A percentile compares a stretch with the other conserved stretches of the same genome.
Evolutionary conservation across 2,113 vertebrate genomes (phyloP).

Genomic region (Petrocephalus zakoni): DNA sequence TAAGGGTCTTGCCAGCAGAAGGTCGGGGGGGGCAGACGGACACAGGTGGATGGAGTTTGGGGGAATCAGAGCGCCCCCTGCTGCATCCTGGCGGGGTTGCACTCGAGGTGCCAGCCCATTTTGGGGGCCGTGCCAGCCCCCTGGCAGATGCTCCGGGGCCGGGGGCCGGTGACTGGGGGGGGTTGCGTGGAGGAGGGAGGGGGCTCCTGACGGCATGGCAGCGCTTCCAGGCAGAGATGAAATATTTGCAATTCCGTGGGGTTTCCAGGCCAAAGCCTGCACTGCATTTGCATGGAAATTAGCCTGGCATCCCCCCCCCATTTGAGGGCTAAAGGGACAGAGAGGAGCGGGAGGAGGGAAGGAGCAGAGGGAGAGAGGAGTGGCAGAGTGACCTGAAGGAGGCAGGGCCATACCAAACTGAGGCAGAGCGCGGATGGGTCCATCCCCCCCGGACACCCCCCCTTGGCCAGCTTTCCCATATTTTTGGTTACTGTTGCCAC

Average conservation of each 20-base stretch:
- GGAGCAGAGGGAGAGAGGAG: neutral
- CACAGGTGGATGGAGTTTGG: constrained; percentile 31
- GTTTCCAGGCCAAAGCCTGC: constrained; percentile 60
- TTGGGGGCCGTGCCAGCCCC: constrained; percentile 46
- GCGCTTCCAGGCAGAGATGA: constrained; percentile 61
- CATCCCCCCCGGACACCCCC: neutral
- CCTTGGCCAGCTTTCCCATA: neutral
- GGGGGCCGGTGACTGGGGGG: constrained; percentile 46
- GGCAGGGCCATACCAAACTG: neutral
- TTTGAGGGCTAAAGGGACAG: constrained; percentile 20
- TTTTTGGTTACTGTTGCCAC: constrained; percentile 34
- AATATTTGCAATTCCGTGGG: constrained; percentile 70
- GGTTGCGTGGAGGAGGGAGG: constrained; percentile 22
- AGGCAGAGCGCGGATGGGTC: neutral
- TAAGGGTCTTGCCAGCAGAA: constrained; percentile 41
- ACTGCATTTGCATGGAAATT: constrained; percentile 75
- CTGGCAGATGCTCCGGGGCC: constrained; percentile 53
- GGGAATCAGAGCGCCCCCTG: neutral
- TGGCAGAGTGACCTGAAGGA: constrained; percentile 33
- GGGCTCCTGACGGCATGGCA: constrained; percentile 36
- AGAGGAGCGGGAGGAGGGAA: neutral
- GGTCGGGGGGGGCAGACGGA: constrained; percentile 40
- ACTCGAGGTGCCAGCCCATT: neutral
- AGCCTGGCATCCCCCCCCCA: constrained; percentile 58
- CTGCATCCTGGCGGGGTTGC: neutral